phyloP scores from a whole-genome alignment of 1,140 invertebrate species.

The Aphelinus certus region DNA sequence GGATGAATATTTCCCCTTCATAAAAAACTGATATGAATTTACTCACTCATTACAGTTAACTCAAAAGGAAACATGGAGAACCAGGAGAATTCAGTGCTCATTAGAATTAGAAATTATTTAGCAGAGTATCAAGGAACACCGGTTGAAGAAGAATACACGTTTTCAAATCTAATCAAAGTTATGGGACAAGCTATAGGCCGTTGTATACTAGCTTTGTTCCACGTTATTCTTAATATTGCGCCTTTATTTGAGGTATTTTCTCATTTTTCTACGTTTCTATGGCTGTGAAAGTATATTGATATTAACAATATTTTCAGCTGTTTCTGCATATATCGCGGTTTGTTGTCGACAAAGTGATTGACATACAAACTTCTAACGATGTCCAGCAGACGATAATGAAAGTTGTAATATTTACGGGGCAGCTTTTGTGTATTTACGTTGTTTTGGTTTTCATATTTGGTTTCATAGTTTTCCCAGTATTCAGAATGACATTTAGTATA shows the following conservation, averaged over 20 bases:
- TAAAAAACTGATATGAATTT: too few relatives aligned
- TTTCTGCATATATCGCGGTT: conserved; percentile 57
- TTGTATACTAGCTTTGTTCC: conserved; percentile 54
- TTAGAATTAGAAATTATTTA: conserved; percentile 49
- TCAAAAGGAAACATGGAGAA: background rate
- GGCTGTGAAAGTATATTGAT: too few relatives aligned
- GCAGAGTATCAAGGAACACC: conserved; percentile 55
- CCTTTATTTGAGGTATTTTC: conserved; percentile 54
- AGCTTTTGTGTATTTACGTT: conserved; percentile 55
- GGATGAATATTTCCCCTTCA: too few relatives aligned
- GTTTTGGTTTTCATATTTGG: conserved; percentile 56
- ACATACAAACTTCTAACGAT: conserved; percentile 49
- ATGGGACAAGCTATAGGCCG: conserved; percentile 55
- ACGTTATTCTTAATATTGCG: conserved; percentile 53
- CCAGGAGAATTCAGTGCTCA: conserved; percentile 36
- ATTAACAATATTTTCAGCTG: conserved; percentile 47
- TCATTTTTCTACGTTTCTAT: conserved; percentile 13
- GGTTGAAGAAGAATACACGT: conserved; percentile 55
- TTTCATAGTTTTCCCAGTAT: conserved; percentile 54
- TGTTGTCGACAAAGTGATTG: conserved; percentile 54
- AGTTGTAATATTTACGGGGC: conserved; percentile 49
- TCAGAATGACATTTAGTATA: conserved; percentile 53
- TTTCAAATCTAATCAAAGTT: conserved; percentile 50
- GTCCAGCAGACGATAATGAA: conserved; percentile 50
- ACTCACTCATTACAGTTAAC: too few relatives aligned